Base-by-base conservation (phyloP, 2,113 vertebrate species). In the Siniperca knerii region DNA sequence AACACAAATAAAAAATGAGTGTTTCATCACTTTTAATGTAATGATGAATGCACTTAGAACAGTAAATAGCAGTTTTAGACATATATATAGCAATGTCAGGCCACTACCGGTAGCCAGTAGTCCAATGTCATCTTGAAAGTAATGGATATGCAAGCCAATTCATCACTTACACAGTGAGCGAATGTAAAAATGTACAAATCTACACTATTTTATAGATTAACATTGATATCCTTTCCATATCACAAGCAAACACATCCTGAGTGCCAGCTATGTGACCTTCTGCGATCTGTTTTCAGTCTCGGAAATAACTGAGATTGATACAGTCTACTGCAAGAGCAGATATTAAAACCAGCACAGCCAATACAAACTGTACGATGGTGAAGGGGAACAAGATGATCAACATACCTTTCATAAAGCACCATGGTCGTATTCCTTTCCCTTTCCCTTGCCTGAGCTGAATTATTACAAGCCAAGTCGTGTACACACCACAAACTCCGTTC, bases 391-490 rank as follows among this genome's bases (percentile, higher is more conserved):
- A 46, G 55, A 83, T 50, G 44, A 71, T 64, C 70, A 46, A 96
- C 96, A 96, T 97, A 98, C 97, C 97, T 96, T 90, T 89, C 73
- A 23, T 95, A 92, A 74, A 94, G 93, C 80, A 97, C 95, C 96
- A 97, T 97, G 75, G 74, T 87, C 69, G n/a, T 67, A 15, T 75
- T 87, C 58, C 89, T 85, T 85, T 58, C 78, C 77, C 90, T 57
- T 89, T 58, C 78, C 77, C 90, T 57, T 89, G 86, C 76, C 61
- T 77, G 44, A 78, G 75, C 33, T 46, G 29, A 82, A 65, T 81
- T 88, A 80, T 87, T 61, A 75, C 77, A 87, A 87, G 58, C 72
- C 66, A 77, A 69, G 64, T 75, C 69, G 54, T 37, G 66, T 77
- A 73, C 25, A 66, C 15, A 72, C 77, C 42, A 25, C 67, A 82